A percentile compares a stretch with the other conserved stretches of the same genome.
Conservation (phyloP, 53 echinoderm and acorn worm species). For the Actinopyga echinites region DNA sequence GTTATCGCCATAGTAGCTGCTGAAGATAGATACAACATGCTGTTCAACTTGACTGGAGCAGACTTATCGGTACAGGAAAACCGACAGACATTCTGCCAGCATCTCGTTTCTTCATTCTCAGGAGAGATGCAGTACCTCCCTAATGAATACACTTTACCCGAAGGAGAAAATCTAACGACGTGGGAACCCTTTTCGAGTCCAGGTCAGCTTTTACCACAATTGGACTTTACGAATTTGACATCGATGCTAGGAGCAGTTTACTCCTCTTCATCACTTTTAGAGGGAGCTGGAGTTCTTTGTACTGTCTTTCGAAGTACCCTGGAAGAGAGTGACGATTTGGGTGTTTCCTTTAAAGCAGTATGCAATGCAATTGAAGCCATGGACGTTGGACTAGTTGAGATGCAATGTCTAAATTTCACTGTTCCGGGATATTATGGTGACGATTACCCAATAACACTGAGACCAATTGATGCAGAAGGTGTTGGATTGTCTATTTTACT, state of each 20-base stretch:
- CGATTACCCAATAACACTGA: constrained; percentile 37
- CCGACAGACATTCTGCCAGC: background rate
- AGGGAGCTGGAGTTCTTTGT: constrained; percentile 27
- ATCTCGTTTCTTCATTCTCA: constrained; percentile 22
- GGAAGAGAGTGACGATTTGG: background rate
- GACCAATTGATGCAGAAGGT: constrained; percentile 30
- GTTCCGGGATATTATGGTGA: constrained; percentile 53
- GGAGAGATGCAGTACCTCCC: background rate
- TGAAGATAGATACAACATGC: background rate
- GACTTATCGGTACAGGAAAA: background rate
- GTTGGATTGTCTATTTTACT: constrained; percentile 37
- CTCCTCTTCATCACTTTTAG: constrained; percentile 12
- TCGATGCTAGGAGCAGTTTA: constrained; percentile 17
- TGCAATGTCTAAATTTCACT: constrained; percentile 2
- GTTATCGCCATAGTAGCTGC: background rate
- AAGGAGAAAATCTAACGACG: background rate
- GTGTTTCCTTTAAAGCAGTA: background rate
- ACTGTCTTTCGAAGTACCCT: constrained; percentile 23
- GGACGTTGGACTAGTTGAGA: background rate
- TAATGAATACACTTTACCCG: background rate
- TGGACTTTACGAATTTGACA: constrained; percentile 20
- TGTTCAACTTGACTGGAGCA: constrained; percentile 28
- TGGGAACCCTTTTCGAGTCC: background rate
- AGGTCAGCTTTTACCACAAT: constrained; percentile 44
- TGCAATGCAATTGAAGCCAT: background rate